Evolutionary conservation across 2,888 invertebrate genomes (phyloP), one percentile per base, ranked within the genome.

Genomic region (Hedya salicella): DNA sequence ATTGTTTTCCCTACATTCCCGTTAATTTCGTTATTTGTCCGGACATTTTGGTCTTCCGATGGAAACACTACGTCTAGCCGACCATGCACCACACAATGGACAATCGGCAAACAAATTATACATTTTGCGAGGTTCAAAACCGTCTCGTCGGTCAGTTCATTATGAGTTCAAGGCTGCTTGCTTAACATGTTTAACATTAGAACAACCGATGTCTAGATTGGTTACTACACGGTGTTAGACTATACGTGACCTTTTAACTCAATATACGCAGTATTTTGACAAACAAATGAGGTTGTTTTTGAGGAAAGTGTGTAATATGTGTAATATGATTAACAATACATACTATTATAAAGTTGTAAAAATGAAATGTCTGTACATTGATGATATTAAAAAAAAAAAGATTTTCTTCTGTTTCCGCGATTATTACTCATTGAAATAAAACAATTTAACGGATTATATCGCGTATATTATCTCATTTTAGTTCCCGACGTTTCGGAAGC

Each of bases 81-180:
- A 72, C 73, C 74, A 69, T 71, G 70, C 73, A 72, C 71, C 71
- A 72, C 73, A 82, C 81, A 83, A 82, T 81, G 75, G 78, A 77
- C 78, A 81, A 77, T 78, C 75, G 73, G 71, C 72, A 70, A 76
- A 68, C 74, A 78, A 78, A 81, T 80, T 78, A 81, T 82, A 82
- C 77, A 78, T 78, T 78, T 77, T 80, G 78, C 74, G 70, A 74
- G 75, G 79, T 81, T 82, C 81, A 81, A 81, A 81, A 77, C 71
- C 75, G 73, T 60, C 65, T 65, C 64, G 50, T 56, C 50, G 57
- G 44, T 70, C 77, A 73, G 82, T 80, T 83, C 80, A 80, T 76
- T 75, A 74, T 61, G 78, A 79, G 86, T 86, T 87, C 86, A 87
- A 86, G 86, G 86, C 71, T 83, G 69, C 72, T 64, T 70, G 71